Base-by-base conservation (phyloP, 2,888 invertebrate species). In the Tridacna crocea region DNA sequence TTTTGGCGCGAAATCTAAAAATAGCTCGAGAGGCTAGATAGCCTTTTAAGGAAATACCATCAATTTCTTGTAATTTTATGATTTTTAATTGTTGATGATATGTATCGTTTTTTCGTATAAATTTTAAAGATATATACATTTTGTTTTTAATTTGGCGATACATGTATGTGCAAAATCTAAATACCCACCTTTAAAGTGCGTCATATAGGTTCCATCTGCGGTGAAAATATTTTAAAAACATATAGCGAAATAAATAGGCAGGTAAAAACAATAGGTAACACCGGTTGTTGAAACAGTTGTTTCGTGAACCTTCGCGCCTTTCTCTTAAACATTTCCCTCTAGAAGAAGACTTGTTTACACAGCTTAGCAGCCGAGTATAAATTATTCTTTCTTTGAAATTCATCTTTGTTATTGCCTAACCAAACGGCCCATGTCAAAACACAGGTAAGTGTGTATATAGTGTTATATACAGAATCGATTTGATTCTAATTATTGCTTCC, bases 291-390 rank as follows among this genome's bases (percentile, higher is more conserved):
- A 36, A 46, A 36, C 66, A 66, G 27, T 66, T 66, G 66, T 66
- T 36, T 11, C n/a, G 4, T 46, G 17, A 46, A 66, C n/a, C 1
- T 66, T 66, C 66, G 46, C 66, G 46, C 66, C 66, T 66, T 46
- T 19, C 36, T 66, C 66, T 66, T 66, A 66, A 66, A 66, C 66
- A 66, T 66, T 46, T 27, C n/a, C 36, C 36, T 46, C 46, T 66
- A 46, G 46, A 66, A 66, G 19, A 27, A 46, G 26, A 15, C n/a
- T 36, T 66, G 66, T 66, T 66, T 66, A 66, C 36, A 46, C 66
- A 66, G 66, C 66, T 66, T 66, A 66, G 66, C 66, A 66, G 66
- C n/a, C 47, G 66, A 66, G 46, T 36, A 46, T 66, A 66, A 66
- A 66, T 66, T 66, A 66, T 66, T 66, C 66, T 46, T 4, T 36